Evolutionary conservation across 1,140 invertebrate species (phyloP).

Genomic region (Metopolophium dirhodum): DNA sequence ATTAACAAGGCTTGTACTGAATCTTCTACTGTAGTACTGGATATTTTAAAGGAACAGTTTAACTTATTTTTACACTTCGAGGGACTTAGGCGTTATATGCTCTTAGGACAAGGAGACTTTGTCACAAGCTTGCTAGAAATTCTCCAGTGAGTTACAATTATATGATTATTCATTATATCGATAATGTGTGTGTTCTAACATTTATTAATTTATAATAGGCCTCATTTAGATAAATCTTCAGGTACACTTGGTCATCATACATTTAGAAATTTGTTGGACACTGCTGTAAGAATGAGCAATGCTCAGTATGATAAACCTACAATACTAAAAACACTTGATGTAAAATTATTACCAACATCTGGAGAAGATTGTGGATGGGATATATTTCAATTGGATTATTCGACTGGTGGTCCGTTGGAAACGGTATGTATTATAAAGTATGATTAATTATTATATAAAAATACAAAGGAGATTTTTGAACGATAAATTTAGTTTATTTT

Average conservation of each 20-base stretch:
- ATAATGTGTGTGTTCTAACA: neutral
- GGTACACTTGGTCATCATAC: conserved; percentile 86
- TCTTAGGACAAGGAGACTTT: conserved; percentile 95
- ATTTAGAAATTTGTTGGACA: conserved; percentile 86
- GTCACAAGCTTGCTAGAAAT: conserved; percentile 91
- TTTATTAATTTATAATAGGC: conserved; percentile 66
- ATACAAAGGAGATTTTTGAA: neutral
- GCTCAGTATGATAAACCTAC: conserved; percentile 92
- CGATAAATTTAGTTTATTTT: neutral
- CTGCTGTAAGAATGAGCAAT: conserved; percentile 91
- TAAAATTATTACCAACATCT: conserved; percentile 78
- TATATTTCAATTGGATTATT: conserved; percentile 92
- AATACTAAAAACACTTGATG: conserved; percentile 85
- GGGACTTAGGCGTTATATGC: conserved; percentile 86
- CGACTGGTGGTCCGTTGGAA: conserved; percentile 90
- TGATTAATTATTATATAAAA: no score
- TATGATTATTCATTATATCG: conserved; percentile 58
- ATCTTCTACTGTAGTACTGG: conserved; percentile 84
- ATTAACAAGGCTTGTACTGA: conserved; percentile 85
- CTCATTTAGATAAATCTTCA: conserved; percentile 89
- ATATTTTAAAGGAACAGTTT: conserved; percentile 85
- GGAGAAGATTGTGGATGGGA: conserved; percentile 93
- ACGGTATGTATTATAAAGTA: conserved; percentile 68
- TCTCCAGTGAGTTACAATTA: conserved; percentile 74
- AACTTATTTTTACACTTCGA: conserved; percentile 90